Evolutionary conservation across 2,113 vertebrate genomes (phyloP).

Genomic region (Chaetodon auriga): DNA sequence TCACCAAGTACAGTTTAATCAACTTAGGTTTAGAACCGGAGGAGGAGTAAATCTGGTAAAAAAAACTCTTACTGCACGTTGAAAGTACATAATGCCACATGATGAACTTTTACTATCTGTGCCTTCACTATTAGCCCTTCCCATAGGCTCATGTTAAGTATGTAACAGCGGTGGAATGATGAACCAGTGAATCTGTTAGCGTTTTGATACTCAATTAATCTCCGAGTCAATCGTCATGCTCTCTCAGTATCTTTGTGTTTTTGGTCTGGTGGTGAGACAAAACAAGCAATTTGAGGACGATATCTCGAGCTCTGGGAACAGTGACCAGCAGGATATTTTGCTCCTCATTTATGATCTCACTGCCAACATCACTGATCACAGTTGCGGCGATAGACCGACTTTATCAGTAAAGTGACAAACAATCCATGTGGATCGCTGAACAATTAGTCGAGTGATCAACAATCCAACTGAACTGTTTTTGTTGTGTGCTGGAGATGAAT

Average conservation of each 20-base stretch:
- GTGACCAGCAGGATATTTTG: neutral
- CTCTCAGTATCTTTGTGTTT: too few relatives aligned
- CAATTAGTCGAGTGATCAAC: neutral
- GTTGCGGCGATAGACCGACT: neutral
- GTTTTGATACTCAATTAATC: neutral
- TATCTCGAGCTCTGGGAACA: neutral
- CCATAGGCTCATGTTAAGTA: neutral
- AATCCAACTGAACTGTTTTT: constrained; percentile 2
- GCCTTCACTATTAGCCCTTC: neutral
- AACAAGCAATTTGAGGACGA: neutral
- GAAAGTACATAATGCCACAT: neutral
- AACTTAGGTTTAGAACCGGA: constrained; percentile 10
- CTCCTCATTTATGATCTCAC: neutral
- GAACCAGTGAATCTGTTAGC: neutral
- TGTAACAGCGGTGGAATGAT: neutral
- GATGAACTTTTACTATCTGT: neutral
- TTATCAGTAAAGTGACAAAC: neutral
- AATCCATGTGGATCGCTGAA: neutral
- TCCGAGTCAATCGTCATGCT: neutral
- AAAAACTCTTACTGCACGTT: neutral
- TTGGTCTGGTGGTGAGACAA: neutral
- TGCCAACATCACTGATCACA: neutral
- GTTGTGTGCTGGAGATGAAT: constrained; percentile 20
- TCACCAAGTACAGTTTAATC: constrained; percentile 13
- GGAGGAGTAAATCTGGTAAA: neutral